A percentile compares a stretch with the other conserved stretches of the same genome.
Evolutionary conservation across 2,113 vertebrate species (phyloP).

Genomic region (Erythrocebus patas): DNA sequence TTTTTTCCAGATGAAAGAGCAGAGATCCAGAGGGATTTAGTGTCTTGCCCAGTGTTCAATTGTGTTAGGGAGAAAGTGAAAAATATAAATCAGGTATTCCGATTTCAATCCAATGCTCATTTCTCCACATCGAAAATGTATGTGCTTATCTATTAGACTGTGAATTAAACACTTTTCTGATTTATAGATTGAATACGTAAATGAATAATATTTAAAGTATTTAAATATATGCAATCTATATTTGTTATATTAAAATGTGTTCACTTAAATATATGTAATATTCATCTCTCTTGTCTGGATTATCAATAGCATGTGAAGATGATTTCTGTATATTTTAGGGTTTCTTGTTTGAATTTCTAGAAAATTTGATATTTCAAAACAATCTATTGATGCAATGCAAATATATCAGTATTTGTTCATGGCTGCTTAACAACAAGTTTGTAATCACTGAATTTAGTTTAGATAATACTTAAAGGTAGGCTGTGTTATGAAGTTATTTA

Average conservation of each 20-base stretch:
- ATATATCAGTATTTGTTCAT: not conserved
- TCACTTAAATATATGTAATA: not conserved
- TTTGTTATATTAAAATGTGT: not conserved
- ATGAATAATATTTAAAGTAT: not conserved
- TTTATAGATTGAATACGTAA: not conserved
- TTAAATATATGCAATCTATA: not conserved
- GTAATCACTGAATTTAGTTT: not conserved
- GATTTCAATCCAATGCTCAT: not conserved
- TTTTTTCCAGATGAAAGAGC: not conserved
- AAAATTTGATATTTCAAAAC: not conserved
- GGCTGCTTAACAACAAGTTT: not conserved
- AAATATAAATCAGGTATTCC: conserved; percentile 2
- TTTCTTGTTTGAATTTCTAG: not conserved
- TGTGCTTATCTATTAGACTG: not conserved
- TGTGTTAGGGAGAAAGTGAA: not conserved
- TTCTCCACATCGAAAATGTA: not conserved
- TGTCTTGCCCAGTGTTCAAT: not conserved
- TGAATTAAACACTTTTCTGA: not conserved
- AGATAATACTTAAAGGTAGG: not conserved
- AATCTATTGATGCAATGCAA: not conserved
- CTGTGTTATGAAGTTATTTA: not conserved
- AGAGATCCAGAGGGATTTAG: not conserved
- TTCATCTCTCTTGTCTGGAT: not conserved
- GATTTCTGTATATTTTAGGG: not conserved
- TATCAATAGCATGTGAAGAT: not conserved